These are phyloP conservation scores for Brachypodius melanocephalos DNA, from an alignment of 2,113 vertebrate genomes.

Conservation along the genomic window DNA sequence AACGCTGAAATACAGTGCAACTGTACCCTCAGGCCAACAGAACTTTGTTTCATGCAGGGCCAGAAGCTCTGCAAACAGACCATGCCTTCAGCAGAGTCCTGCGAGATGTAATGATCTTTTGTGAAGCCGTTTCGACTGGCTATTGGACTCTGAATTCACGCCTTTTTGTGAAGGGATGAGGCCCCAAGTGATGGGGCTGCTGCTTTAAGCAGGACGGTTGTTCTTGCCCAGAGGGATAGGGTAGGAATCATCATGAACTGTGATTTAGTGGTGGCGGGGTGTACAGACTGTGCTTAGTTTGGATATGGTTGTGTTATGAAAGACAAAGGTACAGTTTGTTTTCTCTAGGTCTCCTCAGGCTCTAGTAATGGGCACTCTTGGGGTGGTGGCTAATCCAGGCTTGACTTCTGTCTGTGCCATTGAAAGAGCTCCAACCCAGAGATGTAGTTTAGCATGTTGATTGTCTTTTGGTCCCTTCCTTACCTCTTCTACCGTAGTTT, in stretches of 20 bases:
- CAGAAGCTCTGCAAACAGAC: constrained; percentile 21
- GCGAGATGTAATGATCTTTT: not conserved
- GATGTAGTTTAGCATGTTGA: not conserved
- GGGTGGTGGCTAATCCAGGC: not conserved
- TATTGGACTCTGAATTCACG: not conserved
- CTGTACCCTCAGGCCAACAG: not conserved
- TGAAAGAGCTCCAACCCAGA: not conserved
- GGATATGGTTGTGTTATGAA: not conserved
- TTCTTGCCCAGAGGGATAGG: not conserved
- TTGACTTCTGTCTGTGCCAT: not conserved
- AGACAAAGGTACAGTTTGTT: fast-evolving
- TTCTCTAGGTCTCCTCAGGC: not conserved
- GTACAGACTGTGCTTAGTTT: not conserved
- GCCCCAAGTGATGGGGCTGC: not conserved
- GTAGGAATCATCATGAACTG: not conserved
- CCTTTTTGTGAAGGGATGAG: not conserved
- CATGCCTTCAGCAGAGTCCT: not conserved
- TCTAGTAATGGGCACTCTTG: not conserved
- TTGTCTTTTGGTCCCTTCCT: not conserved
- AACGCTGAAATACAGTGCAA: not conserved
- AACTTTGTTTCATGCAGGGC: not conserved
- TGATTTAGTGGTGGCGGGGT: not conserved
- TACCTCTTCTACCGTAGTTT: not conserved
- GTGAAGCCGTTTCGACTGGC: not conserved
- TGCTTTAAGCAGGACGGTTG: not conserved